phyloP scores from a whole-genome alignment of 2,113 vertebrate genomes.

The Tringa solitaria region DNA sequence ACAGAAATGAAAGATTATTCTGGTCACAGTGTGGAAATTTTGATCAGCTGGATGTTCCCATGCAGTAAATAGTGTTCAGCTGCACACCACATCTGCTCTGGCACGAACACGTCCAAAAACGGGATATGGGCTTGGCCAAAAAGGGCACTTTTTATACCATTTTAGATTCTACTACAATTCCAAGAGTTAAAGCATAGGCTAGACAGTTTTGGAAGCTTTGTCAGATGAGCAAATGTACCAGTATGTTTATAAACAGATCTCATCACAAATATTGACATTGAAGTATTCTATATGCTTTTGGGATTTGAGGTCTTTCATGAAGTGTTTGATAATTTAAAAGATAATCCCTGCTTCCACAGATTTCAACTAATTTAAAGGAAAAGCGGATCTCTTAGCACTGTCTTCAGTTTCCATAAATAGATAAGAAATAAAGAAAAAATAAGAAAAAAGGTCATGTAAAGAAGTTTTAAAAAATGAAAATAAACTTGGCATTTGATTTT shows the following conservation, averaged over 20 bases:
- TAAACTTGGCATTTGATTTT: neutral
- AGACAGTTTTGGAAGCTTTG: neutral
- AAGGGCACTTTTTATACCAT: neutral
- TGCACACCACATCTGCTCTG: conserved; percentile 27
- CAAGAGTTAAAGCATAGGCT: neutral
- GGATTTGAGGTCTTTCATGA: neutral
- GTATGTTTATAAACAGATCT: neutral
- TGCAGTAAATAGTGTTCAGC: conserved; percentile 34
- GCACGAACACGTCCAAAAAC: neutral
- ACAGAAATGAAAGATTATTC: conserved; percentile 2
- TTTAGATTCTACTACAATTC: neutral
- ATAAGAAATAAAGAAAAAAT: neutral
- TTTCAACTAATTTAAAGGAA: neutral
- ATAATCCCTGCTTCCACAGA: neutral
- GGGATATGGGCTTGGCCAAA: neutral
- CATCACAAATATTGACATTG: neutral
- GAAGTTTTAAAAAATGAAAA: neutral
- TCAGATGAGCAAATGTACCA: conserved; percentile 2
- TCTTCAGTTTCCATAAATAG: neutral
- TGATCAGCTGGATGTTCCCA: neutral
- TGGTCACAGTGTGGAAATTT: neutral
- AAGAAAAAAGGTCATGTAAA: neutral
- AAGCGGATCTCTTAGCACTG: neutral
- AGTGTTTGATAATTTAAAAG: neutral
- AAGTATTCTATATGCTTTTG: neutral